phyloP scores from a whole-genome alignment of 2,797 vertebrate genomes.

The Hylomyscus alleni region DNA sequence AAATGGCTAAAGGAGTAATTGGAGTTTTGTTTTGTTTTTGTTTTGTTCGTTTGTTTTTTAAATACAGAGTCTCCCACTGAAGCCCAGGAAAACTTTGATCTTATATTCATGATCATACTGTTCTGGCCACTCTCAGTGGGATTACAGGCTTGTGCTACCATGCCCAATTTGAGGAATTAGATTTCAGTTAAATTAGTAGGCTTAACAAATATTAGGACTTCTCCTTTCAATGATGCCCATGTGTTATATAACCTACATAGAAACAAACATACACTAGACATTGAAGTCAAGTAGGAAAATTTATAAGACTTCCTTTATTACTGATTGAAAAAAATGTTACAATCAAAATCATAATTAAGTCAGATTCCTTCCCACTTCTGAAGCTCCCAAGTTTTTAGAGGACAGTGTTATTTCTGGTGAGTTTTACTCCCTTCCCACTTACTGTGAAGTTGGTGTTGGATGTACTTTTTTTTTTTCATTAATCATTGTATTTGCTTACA shows the following conservation, averaged over 20 bases:
- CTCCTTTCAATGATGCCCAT: neutral
- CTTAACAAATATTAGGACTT: neutral
- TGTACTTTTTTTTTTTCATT: neutral
- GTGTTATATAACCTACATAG: accelerated
- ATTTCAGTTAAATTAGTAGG: neutral
- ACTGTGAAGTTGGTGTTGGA: neutral
- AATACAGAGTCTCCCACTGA: neutral
- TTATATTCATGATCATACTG: neutral
- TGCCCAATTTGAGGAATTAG: neutral
- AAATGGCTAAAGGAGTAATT: neutral
- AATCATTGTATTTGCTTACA: neutral
- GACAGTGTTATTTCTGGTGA: neutral
- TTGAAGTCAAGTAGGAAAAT: slow-evolving; percentile 51
- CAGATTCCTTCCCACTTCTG: neutral
- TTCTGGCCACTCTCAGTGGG: neutral
- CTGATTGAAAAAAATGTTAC: slow-evolving; percentile 43
- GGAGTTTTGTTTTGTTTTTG: neutral
- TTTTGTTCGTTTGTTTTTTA: no score
- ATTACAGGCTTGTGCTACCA: neutral
- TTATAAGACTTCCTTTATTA: neutral
- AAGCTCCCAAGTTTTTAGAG: neutral
- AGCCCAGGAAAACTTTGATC: neutral
- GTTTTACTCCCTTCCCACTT: slow-evolving; percentile 11
- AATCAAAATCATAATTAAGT: neutral
- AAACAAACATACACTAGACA: neutral